These are phyloP conservation scores for Ursus arctos DNA, from an alignment of 2,113 vertebrate genomes.

Conservation along the genomic window DNA sequence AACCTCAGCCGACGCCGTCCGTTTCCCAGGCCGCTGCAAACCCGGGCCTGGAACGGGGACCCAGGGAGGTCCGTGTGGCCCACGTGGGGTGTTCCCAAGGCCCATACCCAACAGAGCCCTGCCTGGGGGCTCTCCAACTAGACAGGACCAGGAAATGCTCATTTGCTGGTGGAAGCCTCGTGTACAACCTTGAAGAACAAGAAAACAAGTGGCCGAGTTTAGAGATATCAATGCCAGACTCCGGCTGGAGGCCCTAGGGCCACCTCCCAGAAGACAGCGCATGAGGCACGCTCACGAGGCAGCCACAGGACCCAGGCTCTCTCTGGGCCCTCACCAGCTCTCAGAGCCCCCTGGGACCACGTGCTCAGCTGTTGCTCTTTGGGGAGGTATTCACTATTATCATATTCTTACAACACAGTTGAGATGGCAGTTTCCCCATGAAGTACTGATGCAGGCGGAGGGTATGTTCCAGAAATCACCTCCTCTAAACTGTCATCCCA, in stretches of 20 bases:
- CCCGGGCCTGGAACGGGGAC: background rate
- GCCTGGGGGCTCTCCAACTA: too few species aligned
- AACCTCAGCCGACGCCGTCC: background rate
- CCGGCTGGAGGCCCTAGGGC: slow-evolving; percentile 16
- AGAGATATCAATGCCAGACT: slow-evolving; percentile 61
- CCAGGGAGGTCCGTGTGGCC: background rate
- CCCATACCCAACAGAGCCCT: background rate
- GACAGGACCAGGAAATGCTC: background rate
- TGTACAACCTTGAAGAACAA: background rate
- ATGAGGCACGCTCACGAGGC: background rate
- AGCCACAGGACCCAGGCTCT: background rate
- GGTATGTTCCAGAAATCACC: background rate
- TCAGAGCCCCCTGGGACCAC: too few species aligned
- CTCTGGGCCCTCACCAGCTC: background rate
- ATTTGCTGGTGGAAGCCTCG: slow-evolving; percentile 21
- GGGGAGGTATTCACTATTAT: background rate
- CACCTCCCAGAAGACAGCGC: background rate
- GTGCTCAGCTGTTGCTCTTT: background rate
- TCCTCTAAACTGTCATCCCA: background rate
- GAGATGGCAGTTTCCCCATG: background rate
- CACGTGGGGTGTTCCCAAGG: too few species aligned
- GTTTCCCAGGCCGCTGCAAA: background rate
- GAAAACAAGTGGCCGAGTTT: slow-evolving; percentile 49
- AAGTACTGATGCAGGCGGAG: background rate
- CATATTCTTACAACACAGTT: background rate